Conservation (phyloP, 2,888 invertebrate genomes). For the Pterobdella sp. region DNA sequence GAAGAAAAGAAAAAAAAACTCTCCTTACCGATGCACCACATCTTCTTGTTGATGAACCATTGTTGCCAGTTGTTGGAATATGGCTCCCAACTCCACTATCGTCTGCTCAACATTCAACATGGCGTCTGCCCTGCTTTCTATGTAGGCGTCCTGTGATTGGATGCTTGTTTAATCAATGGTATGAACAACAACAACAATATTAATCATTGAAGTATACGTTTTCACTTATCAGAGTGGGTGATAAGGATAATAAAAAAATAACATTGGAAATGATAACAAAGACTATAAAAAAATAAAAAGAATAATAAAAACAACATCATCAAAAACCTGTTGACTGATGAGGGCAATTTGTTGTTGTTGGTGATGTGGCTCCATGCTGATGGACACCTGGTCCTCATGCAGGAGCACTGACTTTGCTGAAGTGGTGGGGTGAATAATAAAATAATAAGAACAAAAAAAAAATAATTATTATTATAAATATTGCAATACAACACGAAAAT, state of each 20-base stretch:
- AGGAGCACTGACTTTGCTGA: constrained; percentile 55
- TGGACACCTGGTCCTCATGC: constrained; percentile 51
- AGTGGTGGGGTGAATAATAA: constrained; percentile 24
- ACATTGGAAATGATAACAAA: background rate
- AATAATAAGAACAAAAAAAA: background rate
- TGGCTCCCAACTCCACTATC: constrained; percentile 95
- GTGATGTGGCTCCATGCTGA: constrained; percentile 31
- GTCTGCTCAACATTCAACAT: constrained; percentile 99
- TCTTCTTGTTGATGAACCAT: constrained; percentile 99
- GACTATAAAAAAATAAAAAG: background rate
- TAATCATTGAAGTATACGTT: background rate
- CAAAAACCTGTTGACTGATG: constrained; percentile 67
- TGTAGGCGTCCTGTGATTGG: constrained; percentile 64
- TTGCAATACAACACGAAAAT: background rate
- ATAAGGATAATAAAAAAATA: background rate
- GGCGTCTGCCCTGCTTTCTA: constrained; percentile 85
- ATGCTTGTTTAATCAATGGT: background rate
- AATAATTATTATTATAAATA: background rate
- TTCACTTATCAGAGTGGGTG: constrained; percentile 3
- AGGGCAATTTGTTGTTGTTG: constrained; percentile 58
- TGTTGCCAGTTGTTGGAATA: constrained; percentile 72
- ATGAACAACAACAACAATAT: background rate
- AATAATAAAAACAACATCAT: background rate
- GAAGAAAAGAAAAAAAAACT: background rate
- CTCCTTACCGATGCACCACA: constrained; percentile 70